Conservation (phyloP, 1,140 invertebrate species). For the Drosophila setifemur region DNA sequence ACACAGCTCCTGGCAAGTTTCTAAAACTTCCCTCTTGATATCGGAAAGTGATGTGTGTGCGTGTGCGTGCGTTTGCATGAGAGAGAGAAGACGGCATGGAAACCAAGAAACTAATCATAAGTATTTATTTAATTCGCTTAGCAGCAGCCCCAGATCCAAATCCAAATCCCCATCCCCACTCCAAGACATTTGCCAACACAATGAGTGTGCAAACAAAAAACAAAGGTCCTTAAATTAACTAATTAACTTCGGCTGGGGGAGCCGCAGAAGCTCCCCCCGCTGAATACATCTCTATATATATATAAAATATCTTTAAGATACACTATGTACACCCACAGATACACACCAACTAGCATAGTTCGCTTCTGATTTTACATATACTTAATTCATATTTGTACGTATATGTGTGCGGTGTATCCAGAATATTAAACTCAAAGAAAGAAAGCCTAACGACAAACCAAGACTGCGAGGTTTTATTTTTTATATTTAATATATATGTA, state of each 20-base stretch:
- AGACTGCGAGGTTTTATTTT: not conserved
- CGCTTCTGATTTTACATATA: slow-evolving; percentile 17
- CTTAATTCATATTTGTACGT: slow-evolving; percentile 1
- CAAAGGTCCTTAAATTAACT: slow-evolving; percentile 23
- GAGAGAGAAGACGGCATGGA: not conserved
- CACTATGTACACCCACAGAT: slow-evolving; percentile 11
- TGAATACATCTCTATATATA: not conserved
- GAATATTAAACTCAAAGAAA: slow-evolving; percentile 29
- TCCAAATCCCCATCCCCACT: not conserved
- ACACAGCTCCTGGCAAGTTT: slow-evolving; percentile 46
- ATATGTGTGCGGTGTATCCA: not conserved
- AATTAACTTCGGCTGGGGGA: not conserved
- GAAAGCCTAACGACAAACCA: slow-evolving; percentile 11
- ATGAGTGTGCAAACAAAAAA: slow-evolving; percentile 16
- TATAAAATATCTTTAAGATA: slow-evolving; percentile 52
- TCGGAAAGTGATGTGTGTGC: slow-evolving; percentile 14
- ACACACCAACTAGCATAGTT: slow-evolving; percentile 28
- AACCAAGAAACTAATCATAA: slow-evolving; percentile 39
- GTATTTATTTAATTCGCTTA: slow-evolving; percentile 56
- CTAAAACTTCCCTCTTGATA: slow-evolving; percentile 51
- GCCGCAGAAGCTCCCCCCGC: not conserved
- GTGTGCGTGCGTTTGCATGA: slow-evolving; percentile 10
- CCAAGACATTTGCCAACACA: slow-evolving; percentile 39
- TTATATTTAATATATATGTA: too few relatives aligned
- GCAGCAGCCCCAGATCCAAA: too few relatives aligned